Conservation (phyloP, 2,113 vertebrate species). For the Esox niger region DNA sequence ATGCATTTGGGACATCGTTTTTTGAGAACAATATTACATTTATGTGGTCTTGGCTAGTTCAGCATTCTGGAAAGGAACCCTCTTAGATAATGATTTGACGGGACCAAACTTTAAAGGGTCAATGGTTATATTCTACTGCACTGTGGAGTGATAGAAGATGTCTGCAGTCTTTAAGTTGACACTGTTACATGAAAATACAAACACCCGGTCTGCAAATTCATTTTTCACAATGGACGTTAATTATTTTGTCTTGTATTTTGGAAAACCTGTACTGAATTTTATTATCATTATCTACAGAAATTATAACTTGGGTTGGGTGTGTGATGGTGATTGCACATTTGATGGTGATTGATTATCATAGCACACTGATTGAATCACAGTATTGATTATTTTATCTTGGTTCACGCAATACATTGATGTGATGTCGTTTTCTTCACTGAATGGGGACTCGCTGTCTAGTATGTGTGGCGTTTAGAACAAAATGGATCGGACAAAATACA, state of each 20-base stretch:
- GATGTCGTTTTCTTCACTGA: neutral
- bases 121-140: constrained; percentile 29
- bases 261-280: constrained; percentile 15
- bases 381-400: neutral
- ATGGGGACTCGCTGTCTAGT: neutral
- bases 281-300: constrained; percentile 10
- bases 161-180: neutral
- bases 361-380: no score
- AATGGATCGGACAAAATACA: neutral
- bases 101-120: constrained; percentile 66
- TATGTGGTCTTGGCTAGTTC: neutral
- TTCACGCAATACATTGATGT: neutral
- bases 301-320: constrained; percentile 21
- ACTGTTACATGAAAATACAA: neutral
- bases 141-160: neutral
- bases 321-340: neutral
- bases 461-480: neutral
- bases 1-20: no score
- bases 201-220: neutral
- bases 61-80: constrained; percentile 10
- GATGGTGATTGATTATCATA: neutral
- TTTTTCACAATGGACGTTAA: constrained; percentile 13
- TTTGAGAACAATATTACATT: no score
- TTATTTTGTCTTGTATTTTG: constrained; percentile 15
- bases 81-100: constrained; percentile 52